These are phyloP conservation scores for Cryptoleucopteryx plumbea DNA, from an alignment of 2,113 vertebrate genomes.

Conservation along the genomic window DNA sequence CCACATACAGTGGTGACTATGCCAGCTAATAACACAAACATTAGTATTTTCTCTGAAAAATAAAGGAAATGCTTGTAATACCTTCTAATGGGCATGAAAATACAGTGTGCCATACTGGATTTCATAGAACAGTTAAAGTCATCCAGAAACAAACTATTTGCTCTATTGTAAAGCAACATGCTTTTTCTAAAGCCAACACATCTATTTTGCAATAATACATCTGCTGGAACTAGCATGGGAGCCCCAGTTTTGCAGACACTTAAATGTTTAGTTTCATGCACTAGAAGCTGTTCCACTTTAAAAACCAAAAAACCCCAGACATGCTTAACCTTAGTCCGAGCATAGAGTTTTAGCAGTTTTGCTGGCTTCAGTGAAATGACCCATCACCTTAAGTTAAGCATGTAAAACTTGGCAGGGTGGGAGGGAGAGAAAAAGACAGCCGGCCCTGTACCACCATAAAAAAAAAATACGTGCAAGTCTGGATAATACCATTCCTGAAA, in stretches of 20 bases:
- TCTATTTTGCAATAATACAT: neutral
- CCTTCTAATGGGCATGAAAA: neutral
- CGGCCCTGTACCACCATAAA: neutral
- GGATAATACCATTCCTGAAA: neutral
- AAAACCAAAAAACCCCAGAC: neutral
- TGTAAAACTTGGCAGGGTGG: neutral
- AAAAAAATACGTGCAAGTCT: neutral
- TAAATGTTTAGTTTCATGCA: neutral
- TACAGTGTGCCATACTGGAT: neutral
- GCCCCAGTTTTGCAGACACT: neutral
- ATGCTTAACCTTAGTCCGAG: neutral
- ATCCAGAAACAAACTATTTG: neutral
- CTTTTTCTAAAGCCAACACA: neutral
- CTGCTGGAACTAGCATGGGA: neutral
- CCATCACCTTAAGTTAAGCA: neutral
- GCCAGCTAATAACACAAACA: neutral
- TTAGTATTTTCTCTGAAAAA: neutral
- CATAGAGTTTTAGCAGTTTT: neutral
- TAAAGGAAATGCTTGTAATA: neutral
- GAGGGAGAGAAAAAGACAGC: neutral
- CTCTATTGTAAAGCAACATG: neutral
- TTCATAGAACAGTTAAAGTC: neutral
- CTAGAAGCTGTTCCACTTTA: neutral
- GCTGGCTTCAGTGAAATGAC: neutral
- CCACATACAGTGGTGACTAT: neutral